Conservation (phyloP, 2,113 vertebrate genomes). For the Thymallus thymallus region DNA sequence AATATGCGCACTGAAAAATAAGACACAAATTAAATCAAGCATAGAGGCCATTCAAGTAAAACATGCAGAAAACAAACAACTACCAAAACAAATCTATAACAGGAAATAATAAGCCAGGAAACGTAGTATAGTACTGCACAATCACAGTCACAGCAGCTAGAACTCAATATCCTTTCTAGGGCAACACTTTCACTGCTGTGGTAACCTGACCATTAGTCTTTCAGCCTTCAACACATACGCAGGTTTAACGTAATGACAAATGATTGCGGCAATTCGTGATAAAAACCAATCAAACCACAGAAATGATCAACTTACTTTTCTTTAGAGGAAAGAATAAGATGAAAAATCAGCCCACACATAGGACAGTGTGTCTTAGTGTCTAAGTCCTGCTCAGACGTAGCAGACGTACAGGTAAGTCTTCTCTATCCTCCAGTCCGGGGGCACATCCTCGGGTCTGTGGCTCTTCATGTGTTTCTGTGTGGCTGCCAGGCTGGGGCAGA, state of each 20-base stretch:
- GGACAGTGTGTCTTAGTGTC: constrained; percentile 37
- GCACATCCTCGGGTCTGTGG: constrained; percentile 97
- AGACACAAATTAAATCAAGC: constrained; percentile 68
- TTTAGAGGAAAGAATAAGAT: not conserved
- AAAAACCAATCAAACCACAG: not conserved
- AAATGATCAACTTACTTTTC: not conserved
- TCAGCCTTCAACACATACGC: constrained; percentile 12
- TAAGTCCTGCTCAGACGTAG: constrained; percentile 83
- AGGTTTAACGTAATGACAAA: constrained; percentile 20
- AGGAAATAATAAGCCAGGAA: constrained; percentile 48
- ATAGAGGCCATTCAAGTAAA: constrained; percentile 97
- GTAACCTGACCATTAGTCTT: not conserved
- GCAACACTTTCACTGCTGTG: constrained; percentile 35
- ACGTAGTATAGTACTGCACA: too few relatives aligned
- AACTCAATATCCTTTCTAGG: constrained; percentile 11
- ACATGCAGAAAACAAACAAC: constrained; percentile 67
- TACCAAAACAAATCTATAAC: constrained; percentile 50
- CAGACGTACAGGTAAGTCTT: constrained; percentile 98
- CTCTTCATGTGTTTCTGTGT: constrained; percentile 99
- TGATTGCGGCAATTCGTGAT: constrained; percentile 27
- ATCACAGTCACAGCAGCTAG: not conserved
- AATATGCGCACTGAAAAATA: constrained; percentile 26
- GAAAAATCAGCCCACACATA: not conserved
- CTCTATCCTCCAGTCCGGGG: constrained; percentile 98
- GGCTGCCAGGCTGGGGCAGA: constrained; percentile 97